Evolutionary conservation across 2,797 vertebrate species (phyloP).

Genomic region (Yasuhikotakia modesta): DNA sequence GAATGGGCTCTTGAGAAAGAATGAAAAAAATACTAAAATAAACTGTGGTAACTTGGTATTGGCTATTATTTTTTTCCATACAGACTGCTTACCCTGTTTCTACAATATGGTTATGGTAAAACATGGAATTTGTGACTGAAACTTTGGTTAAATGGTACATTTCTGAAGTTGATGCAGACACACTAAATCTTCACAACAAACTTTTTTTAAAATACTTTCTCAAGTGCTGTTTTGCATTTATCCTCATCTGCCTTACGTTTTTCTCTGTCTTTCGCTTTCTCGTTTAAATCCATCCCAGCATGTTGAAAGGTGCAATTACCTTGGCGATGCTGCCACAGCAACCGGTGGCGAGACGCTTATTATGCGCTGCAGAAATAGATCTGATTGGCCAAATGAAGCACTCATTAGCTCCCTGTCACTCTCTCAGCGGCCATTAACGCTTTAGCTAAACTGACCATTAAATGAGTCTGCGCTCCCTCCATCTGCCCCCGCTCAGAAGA

Average conservation of each 20-base stretch:
- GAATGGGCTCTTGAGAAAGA: not conserved
- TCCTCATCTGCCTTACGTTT: slow-evolving; percentile 12
- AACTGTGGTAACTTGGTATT: not conserved
- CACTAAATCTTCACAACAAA: not conserved
- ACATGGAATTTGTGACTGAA: not conserved
- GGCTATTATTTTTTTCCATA: not conserved
- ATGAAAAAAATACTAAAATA: not conserved
- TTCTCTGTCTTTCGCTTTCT: slow-evolving; percentile 33
- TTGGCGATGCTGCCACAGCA: slow-evolving; percentile 55
- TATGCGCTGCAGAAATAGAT: slow-evolving; percentile 60
- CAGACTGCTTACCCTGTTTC: not conserved
- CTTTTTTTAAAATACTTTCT: not conserved
- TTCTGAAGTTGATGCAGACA: not conserved
- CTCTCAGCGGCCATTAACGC: slow-evolving; percentile 69
- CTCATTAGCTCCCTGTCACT: slow-evolving; percentile 65
- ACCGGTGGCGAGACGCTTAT: slow-evolving; percentile 62
- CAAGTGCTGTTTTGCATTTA: not conserved
- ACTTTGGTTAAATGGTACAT: not conserved
- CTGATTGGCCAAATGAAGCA: slow-evolving; percentile 67
- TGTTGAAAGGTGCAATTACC: slow-evolving; percentile 64
- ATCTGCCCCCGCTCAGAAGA: slow-evolving; percentile 64
- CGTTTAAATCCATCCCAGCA: slow-evolving; percentile 28
- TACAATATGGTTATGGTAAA: no score
- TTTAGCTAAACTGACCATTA: slow-evolving; percentile 78
- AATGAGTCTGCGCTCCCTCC: slow-evolving; percentile 68